These are phyloP conservation scores for Choloepus didactylus DNA, from an alignment of 2,797 vertebrate species.

Conservation along the genomic window DNA sequence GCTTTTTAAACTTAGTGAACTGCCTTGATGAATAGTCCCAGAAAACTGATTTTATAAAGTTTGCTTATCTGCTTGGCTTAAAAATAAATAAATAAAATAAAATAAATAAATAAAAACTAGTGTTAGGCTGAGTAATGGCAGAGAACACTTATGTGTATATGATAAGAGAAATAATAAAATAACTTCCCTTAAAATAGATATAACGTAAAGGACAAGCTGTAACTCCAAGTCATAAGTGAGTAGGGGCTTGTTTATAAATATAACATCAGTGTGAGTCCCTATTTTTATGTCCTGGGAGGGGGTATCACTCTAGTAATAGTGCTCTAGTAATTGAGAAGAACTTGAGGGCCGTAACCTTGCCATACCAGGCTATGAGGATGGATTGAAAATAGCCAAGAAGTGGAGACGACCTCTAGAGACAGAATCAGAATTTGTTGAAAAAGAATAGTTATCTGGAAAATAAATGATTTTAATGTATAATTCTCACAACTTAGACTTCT, in stretches of 20 bases:
- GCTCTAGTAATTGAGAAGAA: not conserved
- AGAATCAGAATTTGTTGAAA: not conserved
- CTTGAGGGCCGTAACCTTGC: not conserved
- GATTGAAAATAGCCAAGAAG: not conserved
- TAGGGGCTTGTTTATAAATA: not conserved
- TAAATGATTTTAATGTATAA: not conserved
- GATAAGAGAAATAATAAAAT: constrained; percentile 1
- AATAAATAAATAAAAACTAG: not conserved
- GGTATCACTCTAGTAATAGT: not conserved
- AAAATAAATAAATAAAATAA: too few relatives aligned
- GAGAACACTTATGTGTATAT: not conserved
- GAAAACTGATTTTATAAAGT: too few relatives aligned
- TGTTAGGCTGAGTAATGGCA: not conserved
- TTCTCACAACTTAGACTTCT: not conserved
- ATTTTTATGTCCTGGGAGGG: not conserved
- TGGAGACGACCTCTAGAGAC: not conserved
- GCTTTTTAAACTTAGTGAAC: too few relatives aligned
- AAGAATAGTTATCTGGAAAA: not conserved
- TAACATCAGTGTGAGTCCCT: not conserved
- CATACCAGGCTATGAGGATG: not conserved
- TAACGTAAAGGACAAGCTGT: not conserved
- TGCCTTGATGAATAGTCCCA: too few relatives aligned
- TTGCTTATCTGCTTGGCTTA: too few relatives aligned
- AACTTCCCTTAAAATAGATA: not conserved
- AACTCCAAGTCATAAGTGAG: not conserved